Evolutionary conservation across 2,113 vertebrate genomes (phyloP), one percentile per base, ranked within the genome.

Genomic region (Scomber scombrus): DNA sequence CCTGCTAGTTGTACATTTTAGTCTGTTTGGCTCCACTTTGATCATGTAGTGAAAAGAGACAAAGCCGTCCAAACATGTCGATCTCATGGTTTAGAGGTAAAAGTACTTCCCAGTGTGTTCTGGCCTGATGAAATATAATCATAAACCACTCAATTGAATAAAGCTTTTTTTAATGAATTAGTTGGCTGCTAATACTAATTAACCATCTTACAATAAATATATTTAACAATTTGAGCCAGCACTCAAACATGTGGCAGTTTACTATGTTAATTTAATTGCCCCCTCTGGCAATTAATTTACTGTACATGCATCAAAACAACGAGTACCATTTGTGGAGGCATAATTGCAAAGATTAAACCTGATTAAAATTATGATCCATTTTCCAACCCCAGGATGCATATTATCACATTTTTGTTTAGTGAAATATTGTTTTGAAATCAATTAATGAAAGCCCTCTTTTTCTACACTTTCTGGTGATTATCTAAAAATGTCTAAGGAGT

Each of bases 131-230:
- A 61, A 73, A 56, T 46, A 26, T 65, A 65, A 52, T 68, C n/a
- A 19, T 26, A 46, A 57, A 52, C 16, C 34, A 13, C 11, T 54
- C n/a, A 23, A 78, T 73, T 19, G 11, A 70, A 68, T 75, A 31
- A 46, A 56, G 16, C n/a, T 71, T 51, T 58, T 58, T 26, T 26
- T 13, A 10, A 57, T 31, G 64, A 11, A 2, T 72, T 69, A 34
- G 34, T 75, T 68, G 54, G 16, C 50, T 54, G 3, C 56, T 78
- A 78, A 73, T 65, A 67, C 31, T 15, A 64, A 68, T 68, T 26
- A 57, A 47, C 4, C 9, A 0, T 64, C 47, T 51, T 54, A 26
- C 23, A 26, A 26, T 26, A 26, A 26, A 26, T 26, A 26, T 26
- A 26, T 16, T 69, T 19, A 63, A 16, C 50, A 57, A 29, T 74